These are phyloP conservation scores for Ellobius talpinus DNA, from an alignment of 2,113 vertebrate genomes.

Conservation along the genomic window DNA sequence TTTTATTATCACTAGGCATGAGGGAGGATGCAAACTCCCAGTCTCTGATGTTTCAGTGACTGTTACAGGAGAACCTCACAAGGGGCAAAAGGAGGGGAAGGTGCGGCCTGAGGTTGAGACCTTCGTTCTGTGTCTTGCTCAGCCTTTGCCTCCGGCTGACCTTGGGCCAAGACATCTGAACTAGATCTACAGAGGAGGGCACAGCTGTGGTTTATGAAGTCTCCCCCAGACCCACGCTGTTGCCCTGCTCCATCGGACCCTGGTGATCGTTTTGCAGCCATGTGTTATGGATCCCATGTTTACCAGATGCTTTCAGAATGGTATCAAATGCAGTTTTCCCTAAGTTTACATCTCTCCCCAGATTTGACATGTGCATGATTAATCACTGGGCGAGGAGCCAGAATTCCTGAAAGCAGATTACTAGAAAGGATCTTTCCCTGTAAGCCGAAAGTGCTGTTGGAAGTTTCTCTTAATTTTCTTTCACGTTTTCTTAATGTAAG, in stretches of 20 bases:
- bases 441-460: background rate
- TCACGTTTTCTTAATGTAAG: conserved; percentile 60
- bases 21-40: background rate
- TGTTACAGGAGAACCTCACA: background rate
- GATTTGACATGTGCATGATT: conserved; percentile 53
- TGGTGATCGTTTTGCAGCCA: background rate
- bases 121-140: background rate
- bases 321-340: conserved; percentile 68
- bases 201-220: background rate
- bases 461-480: conserved; percentile 51
- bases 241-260: background rate
- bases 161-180: background rate
- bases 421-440: conserved; percentile 54
- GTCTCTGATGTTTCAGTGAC: background rate
- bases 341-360: conserved; percentile 64
- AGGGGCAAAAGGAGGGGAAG: background rate
- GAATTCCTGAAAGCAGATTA: conserved; percentile 54
- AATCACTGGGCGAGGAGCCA: conserved; percentile 52
- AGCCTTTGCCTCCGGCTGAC: background rate
- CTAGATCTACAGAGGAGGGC: background rate
- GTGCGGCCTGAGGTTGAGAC: background rate
- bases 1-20: background rate
- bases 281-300: conserved; percentile 15
- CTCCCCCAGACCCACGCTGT: background rate
- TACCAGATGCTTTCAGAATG: conserved; percentile 60